Base-by-base conservation (phyloP, 2,888 invertebrate species). In the Mythimna impura region DNA sequence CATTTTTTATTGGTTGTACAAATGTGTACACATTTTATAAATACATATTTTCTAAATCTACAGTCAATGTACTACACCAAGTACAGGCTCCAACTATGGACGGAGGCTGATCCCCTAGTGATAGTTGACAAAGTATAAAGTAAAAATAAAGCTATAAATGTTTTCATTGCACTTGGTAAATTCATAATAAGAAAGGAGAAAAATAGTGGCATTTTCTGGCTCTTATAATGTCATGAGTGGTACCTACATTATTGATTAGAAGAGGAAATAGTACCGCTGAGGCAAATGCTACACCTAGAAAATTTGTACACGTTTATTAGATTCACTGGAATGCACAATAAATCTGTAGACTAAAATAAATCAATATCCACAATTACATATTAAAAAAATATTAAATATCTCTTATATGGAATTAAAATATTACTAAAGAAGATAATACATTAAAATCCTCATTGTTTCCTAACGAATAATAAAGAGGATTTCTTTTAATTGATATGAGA, bases 61-160 rank as follows among this genome's bases (percentile, higher is more conserved):
- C 71, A 71, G 78, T 80, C 70, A 73, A 87, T 76, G 54, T 78
- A 78, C 74, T 78, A 84, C 63, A 82, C 79, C 30, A 83, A 83
- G 78, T 62, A 80, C 73, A 74, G 80, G 68, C 78, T 83, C 85
- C 82, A 36, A 71, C 58, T 78, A 54, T 40, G 84, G 76, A 84
- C 71, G 73, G 78, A 83, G 79, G 74, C 74, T 64, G 69, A 54
- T 76, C 58, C 54, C 77, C 71, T 75, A 78, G 74, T 77, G 65
- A 75, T 73, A 71, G 66, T 60, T 73, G 68, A 76, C 76, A 71
- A 80, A 81, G 78, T 76, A 68, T 76, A 84, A 66, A 67, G 73
- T 85, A 67, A 74, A 79, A 79, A 79, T 85, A 83, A 74, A 83
- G 73, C 77, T 86, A 83, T 77, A 86, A 83, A 83, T 50, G 43